These are phyloP conservation scores for Drosophila insularis DNA, from an alignment of 1,140 invertebrate species.

Conservation along the genomic window DNA sequence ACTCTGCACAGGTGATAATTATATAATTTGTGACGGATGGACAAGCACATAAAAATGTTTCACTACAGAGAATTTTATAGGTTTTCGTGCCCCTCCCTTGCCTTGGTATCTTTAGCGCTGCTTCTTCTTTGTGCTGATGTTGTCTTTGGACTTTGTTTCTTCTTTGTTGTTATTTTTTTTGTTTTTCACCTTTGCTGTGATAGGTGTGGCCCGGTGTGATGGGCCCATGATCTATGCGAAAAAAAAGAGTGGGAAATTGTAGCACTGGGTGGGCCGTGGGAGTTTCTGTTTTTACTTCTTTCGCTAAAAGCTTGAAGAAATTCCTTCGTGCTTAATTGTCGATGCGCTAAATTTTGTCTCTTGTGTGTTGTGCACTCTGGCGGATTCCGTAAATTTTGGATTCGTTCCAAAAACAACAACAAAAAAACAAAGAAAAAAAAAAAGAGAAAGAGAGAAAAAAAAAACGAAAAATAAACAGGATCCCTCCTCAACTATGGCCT, in stretches of 20 bases:
- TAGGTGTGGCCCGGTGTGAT: conserved; percentile 35
- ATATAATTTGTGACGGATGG: conserved; percentile 81
- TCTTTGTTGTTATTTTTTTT: conserved; percentile 51
- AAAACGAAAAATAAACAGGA: not conserved
- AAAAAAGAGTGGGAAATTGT: conserved; percentile 75
- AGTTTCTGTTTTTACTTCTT: conserved; percentile 46
- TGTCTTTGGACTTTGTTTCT: conserved; percentile 60
- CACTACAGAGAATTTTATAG: conserved; percentile 77
- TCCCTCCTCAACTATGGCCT: conserved; percentile 62
- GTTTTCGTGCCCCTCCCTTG: conserved; percentile 13
- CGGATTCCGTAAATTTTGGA: conserved; percentile 79
- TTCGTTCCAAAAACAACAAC: conserved; percentile 61
- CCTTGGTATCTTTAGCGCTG: conserved; percentile 23
- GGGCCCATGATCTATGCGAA: conserved; percentile 53
- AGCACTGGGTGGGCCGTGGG: conserved; percentile 78
- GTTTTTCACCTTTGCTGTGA: conserved; percentile 48
- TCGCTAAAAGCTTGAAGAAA: conserved; percentile 28
- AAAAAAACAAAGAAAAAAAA: not conserved
- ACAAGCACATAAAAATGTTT: conserved; percentile 80
- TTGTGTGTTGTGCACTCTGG: conserved; percentile 54
- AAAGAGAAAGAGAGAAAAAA: not conserved
- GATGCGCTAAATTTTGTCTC: conserved; percentile 70
- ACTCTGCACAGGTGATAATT: conserved; percentile 75
- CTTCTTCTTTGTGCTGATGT: conserved; percentile 1
- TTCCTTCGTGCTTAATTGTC: conserved; percentile 80